Evolutionary conservation across 2,888 invertebrate species (phyloP).

Genomic region (Coecobrya sp.): DNA sequence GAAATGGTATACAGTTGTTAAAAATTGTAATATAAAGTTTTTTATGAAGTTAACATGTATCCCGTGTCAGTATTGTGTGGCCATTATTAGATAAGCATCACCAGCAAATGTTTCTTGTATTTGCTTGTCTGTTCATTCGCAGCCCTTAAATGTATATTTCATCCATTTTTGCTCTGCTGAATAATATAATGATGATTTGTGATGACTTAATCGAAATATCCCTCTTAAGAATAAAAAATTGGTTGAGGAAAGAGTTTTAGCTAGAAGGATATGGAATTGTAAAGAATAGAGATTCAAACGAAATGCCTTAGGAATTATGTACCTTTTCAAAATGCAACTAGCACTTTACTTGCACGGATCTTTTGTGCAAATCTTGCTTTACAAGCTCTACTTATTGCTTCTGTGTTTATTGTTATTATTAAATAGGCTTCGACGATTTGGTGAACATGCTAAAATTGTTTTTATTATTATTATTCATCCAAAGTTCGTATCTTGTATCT

Average conservation of each 20-base stretch:
- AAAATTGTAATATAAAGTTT: background rate
- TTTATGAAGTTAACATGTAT: slow-evolving; percentile 2
- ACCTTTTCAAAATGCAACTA: too few relatives aligned
- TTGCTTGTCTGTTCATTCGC: background rate
- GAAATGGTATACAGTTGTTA: background rate
- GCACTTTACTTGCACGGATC: background rate
- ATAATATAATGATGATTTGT: background rate
- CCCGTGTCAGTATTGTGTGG: background rate
- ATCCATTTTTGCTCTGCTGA: background rate
- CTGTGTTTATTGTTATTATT: too few relatives aligned
- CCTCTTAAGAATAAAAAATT: too few relatives aligned
- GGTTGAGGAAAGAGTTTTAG: too few relatives aligned
- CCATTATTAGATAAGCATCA: background rate
- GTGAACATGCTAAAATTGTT: background rate
- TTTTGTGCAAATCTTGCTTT: too few relatives aligned
- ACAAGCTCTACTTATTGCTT: too few relatives aligned
- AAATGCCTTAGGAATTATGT: too few relatives aligned
- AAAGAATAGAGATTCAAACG: too few relatives aligned
- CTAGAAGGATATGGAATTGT: too few relatives aligned
- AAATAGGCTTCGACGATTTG: background rate
- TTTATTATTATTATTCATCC: background rate
- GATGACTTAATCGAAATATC: too few relatives aligned
- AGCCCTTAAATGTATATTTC: background rate
- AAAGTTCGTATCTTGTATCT: background rate
- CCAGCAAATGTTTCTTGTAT: background rate